Percentiles rank a stretch among this genome's conserved stretches.
Evolutionary conservation across 1,140 invertebrate genomes (phyloP).

Genomic region (Gonioctena quinquepunctata): DNA sequence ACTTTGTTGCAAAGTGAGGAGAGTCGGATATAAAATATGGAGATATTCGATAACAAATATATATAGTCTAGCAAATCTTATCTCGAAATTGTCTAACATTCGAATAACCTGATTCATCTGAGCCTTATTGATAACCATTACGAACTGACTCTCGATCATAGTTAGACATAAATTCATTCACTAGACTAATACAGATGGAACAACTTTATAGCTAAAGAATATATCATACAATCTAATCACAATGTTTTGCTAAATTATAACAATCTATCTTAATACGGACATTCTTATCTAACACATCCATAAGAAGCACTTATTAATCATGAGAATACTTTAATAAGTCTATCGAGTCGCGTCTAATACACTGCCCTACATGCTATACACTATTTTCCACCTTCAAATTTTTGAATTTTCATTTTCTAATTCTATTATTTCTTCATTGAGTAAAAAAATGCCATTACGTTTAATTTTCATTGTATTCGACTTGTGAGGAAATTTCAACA

Average conservation of each 20-base stretch:
- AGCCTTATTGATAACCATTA: not conserved
- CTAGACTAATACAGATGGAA: conserved; percentile 35
- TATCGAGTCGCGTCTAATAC: conserved; percentile 37
- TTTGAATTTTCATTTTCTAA: not conserved
- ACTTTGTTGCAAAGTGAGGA: conserved; percentile 27
- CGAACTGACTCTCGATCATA: not conserved
- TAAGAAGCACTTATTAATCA: conserved; percentile 58
- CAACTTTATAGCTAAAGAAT: conserved; percentile 51
- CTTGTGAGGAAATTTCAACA: too few relatives aligned
- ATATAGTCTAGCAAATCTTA: conserved; percentile 23
- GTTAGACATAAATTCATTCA: conserved; percentile 10
- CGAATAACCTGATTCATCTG: not conserved
- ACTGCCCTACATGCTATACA: conserved; percentile 29
- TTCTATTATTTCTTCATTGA: not conserved
- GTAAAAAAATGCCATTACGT: too few relatives aligned
- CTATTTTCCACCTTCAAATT: not conserved
- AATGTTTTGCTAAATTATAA: conserved; percentile 54
- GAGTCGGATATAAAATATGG: conserved; percentile 40
- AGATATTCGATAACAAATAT: conserved; percentile 41
- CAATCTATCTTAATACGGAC: conserved; percentile 51
- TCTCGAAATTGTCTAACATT: not conserved
- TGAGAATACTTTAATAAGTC: conserved; percentile 54
- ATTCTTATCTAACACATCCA: conserved; percentile 57
- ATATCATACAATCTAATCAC: conserved; percentile 54
- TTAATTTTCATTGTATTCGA: too few relatives aligned